Evolutionary conservation across 2,113 vertebrate species (phyloP).

Genomic region (Megaceryle maxima): DNA sequence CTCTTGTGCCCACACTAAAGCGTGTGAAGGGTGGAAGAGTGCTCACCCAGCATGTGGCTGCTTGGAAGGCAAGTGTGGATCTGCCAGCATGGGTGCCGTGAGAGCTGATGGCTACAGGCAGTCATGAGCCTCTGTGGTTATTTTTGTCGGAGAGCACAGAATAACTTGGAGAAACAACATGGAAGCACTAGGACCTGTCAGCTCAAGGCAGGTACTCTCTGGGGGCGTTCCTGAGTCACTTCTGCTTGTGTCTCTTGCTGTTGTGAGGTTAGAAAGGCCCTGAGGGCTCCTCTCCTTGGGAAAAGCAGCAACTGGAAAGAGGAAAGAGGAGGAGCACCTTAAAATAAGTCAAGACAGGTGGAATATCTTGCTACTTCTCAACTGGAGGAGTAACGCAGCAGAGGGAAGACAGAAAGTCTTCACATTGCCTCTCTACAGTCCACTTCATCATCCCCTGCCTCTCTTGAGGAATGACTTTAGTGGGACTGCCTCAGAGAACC

Average conservation of each 20-base stretch:
- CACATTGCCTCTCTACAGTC: fast-evolving
- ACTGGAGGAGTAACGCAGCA: not conserved
- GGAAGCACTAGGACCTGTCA: not conserved
- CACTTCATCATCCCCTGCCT: not conserved
- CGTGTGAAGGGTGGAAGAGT: not conserved
- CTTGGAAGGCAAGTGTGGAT: not conserved
- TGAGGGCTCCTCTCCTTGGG: not conserved
- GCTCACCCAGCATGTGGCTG: fast-evolving
- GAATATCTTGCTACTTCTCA: not conserved
- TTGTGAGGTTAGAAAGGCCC: not conserved
- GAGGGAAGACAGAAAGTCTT: not conserved
- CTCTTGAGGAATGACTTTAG: not conserved
- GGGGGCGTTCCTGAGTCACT: not conserved
- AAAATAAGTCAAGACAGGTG: not conserved
- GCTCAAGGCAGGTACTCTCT: not conserved
- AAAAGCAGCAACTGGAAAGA: not conserved
- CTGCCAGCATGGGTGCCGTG: not conserved
- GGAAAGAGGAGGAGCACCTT: not conserved
- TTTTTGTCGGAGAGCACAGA: not conserved
- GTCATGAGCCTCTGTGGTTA: not conserved
- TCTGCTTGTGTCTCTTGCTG: fast-evolving
- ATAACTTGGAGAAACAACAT: not conserved
- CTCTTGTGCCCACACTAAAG: not conserved
- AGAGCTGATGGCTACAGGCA: not conserved
- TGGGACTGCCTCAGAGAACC: not conserved